phyloP scores from a whole-genome alignment of 2,888 invertebrate species.

The Diabrotica balteata region DNA sequence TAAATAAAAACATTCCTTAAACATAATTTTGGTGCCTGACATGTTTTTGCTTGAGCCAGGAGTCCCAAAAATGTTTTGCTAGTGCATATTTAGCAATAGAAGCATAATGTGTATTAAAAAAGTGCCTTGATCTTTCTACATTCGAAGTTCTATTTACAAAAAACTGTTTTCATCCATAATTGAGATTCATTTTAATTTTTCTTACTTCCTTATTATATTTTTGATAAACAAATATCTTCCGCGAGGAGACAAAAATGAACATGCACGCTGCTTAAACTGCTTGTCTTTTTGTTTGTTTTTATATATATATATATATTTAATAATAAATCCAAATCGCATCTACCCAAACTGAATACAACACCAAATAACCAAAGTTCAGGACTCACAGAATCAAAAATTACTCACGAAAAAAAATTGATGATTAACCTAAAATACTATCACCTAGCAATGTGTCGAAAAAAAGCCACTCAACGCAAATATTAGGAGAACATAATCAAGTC shows the following conservation, averaged over 20 bases:
- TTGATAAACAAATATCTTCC: constrained; percentile 28
- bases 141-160: constrained; percentile 39
- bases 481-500: constrained; percentile 37
- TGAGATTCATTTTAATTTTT: constrained; percentile 51
- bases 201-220: constrained; percentile 44
- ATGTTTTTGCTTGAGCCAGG: background rate
- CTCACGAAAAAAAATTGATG: constrained; percentile 30
- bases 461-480: constrained; percentile 49
- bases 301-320: constrained; percentile 25
- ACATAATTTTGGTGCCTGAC: background rate
- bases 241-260: constrained; percentile 48
- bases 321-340: constrained; percentile 38
- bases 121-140: no score
- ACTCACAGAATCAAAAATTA: constrained; percentile 34
- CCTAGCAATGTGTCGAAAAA: constrained; percentile 42
- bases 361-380: constrained; percentile 22
- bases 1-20: background rate
- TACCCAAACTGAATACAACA: constrained; percentile 23
- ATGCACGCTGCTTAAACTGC: constrained; percentile 47
- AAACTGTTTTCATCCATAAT: constrained; percentile 36
- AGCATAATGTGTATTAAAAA: no score
- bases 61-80: no score
- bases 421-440: constrained; percentile 34
- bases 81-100: no score
- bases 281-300: constrained; percentile 44